Conservation (phyloP, 2,797 vertebrate species). For the Chromis chromis region DNA sequence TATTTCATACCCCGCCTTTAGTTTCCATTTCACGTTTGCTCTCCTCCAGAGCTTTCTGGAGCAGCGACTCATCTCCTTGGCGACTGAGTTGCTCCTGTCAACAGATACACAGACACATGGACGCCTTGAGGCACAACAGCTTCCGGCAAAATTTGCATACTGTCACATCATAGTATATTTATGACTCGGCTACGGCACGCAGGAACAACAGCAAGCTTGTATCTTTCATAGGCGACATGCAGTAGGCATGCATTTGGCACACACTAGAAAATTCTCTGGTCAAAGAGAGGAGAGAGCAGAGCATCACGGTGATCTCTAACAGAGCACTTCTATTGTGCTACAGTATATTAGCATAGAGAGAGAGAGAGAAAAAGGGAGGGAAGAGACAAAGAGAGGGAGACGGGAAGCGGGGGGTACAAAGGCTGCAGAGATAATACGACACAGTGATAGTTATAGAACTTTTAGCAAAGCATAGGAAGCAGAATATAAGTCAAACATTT, state of each 20-base stretch:
- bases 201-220: constrained; percentile 38
- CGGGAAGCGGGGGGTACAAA: constrained; percentile 22
- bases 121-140: constrained; percentile 48
- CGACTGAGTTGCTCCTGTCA: constrained; percentile 85
- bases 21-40: constrained; percentile 84
- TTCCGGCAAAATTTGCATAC: constrained; percentile 61
- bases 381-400: constrained; percentile 36
- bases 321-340: constrained; percentile 58
- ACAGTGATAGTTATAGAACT: constrained; percentile 1
- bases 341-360: constrained; percentile 28
- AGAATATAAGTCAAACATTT: neutral
- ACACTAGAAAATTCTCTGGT: constrained; percentile 55
- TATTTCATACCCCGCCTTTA: constrained; percentile 84
- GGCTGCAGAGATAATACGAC: constrained; percentile 24
- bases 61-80: constrained; percentile 84
- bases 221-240: constrained; percentile 10
- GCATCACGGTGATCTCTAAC: constrained; percentile 47
- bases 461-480: neutral
- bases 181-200: constrained; percentile 37
- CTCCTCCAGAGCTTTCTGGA: constrained; percentile 86
- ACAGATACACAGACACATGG: constrained; percentile 68
- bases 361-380: constrained; percentile 2
- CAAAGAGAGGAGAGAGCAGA: constrained; percentile 44
- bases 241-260: constrained; percentile 18
- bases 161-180: constrained; percentile 57